Base-by-base conservation (phyloP, 2,797 vertebrate genomes). In the Chelon labrosus region DNA sequence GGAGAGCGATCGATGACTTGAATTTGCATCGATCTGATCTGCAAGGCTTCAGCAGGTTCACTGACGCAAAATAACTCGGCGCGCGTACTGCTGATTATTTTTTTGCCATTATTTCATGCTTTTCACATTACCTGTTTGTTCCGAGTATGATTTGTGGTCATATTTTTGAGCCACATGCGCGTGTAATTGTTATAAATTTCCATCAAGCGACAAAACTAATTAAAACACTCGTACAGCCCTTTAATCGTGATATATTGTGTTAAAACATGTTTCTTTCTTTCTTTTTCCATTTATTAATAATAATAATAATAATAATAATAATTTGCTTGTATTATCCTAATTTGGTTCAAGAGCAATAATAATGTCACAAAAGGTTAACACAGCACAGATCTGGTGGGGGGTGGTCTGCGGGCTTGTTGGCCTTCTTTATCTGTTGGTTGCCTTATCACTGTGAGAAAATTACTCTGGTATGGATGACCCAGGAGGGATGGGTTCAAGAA, bases 371-470 rank as follows among this genome's bases (percentile, higher is more conserved):
- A 10, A 44, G 58, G 19, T 68, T 22, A 70, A 66, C 46, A 41
- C 13, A 38, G 13, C 27, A 17, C 41, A 31, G 22, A 27, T 51
- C 7, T 10, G 51, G 19, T 39, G 16, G 51, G 0, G 58, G 25
- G n/a, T 42, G 59, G 37, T 5, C 0, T 50, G 38, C 22, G 41
- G 19, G 44, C 7, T 70, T 39, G 65, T 11, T 50, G 19, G 25
- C 37, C 52, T 62, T 75, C 0, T 59, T 70, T 52, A 68, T 76
- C 50, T 62, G 10, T 50, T 8, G 17, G 13, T 22, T 56, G 37
- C 35, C 10, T 65, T 67, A 74, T 84, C 55, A 70, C 51, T 51
- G 41, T 75, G 49, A 67, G 77, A 77, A 79, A 51, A 68, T 53
- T 38, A 51, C 22, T 65, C 16, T 58, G 56, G 38, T 4, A 53